phyloP scores from a whole-genome alignment of 2,113 vertebrate genomes.

The Nipponia nippon region DNA sequence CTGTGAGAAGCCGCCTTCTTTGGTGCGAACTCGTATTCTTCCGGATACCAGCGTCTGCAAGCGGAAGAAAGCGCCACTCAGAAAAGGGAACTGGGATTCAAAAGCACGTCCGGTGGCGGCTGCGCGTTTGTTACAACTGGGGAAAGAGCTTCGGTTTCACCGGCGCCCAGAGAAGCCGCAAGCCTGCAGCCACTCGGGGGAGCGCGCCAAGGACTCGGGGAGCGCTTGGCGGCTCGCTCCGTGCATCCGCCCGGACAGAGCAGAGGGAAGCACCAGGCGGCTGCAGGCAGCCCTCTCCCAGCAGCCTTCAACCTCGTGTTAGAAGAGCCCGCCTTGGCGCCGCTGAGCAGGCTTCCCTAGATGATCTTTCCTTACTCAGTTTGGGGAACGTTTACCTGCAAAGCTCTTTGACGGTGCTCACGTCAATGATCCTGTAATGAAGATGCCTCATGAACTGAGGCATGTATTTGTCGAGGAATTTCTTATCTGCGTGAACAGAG shows the following conservation, averaged over 20 bases:
- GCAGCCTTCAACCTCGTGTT: neutral
- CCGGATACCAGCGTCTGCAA: slow-evolving; percentile 91
- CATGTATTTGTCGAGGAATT: slow-evolving; percentile 97
- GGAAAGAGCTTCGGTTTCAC: neutral
- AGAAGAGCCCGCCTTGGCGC: neutral
- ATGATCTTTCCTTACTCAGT: fast-evolving
- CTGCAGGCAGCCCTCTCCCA: neutral
- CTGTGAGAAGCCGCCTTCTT: slow-evolving; percentile 92
- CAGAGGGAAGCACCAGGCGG: neutral
- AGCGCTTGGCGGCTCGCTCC: neutral
- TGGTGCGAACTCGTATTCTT: slow-evolving; percentile 85
- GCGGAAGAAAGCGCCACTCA: neutral
- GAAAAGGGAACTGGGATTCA: neutral
- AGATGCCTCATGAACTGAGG: slow-evolving; percentile 92
- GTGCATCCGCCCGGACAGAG: fast-evolving
- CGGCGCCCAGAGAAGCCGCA: neutral
- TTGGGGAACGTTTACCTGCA: slow-evolving; percentile 78
- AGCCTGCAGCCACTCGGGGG: fast-evolving
- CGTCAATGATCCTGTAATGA: slow-evolving; percentile 90
- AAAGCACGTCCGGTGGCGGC: fast-evolving
- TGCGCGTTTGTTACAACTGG: fast-evolving
- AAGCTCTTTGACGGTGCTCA: slow-evolving; percentile 97
- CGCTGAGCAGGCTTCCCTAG: fast-evolving
- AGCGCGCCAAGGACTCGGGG: too few relatives aligned
- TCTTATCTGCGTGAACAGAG: slow-evolving; percentile 88